Evolutionary conservation across 2,113 vertebrate species (phyloP), one percentile per base, ranked within the genome.

Genomic region (Budorcas taxicolor): DNA sequence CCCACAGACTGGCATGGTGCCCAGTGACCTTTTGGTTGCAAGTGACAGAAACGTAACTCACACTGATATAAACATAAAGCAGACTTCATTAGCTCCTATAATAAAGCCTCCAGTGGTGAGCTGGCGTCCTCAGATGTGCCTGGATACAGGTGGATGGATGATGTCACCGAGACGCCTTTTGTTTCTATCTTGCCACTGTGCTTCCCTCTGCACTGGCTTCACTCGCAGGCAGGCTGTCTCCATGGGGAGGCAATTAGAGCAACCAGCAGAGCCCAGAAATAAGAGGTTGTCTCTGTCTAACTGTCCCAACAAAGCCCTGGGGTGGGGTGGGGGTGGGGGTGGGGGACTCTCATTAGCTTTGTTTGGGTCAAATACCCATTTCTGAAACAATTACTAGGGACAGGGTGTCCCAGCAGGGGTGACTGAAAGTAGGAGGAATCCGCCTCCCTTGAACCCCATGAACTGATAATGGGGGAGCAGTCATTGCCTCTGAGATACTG

Each of bases 241-340:
- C 53, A 1, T 81, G 27, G 91, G 89, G 97, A 98, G 81, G 53
- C 97, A 96, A 90, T 97, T 94, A 97, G 90, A 95, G 12, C 60
- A 53, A 55, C 91, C 93, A 93, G 82, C 50, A 15, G 52, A 87
- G 96, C 71, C 50, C 40, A 93, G 96, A 96, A 92, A 97, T 92
- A 88, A 90, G 93, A 90, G 91, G 50, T 84, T 90, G 86, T 91
- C 86, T 97, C 91, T 87, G 87, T 94, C 76, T 55, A 33, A 94
- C 84, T 94, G 58, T 95, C 87, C 82, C 88, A 87, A 93, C 91
- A 36, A 84, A 91, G 33, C 94, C 76, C 91, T 53, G 45, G 87
- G 50, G 94, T 62, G 53, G 83, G 53, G 93, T 52, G 53, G 83
- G 53, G 94, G 50, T 4, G 7, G 7, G 55, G 80, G 21, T 57